These are phyloP conservation scores for Chelonus insularis DNA, from an alignment of 1,140 invertebrate genomes.

Conservation along the genomic window DNA sequence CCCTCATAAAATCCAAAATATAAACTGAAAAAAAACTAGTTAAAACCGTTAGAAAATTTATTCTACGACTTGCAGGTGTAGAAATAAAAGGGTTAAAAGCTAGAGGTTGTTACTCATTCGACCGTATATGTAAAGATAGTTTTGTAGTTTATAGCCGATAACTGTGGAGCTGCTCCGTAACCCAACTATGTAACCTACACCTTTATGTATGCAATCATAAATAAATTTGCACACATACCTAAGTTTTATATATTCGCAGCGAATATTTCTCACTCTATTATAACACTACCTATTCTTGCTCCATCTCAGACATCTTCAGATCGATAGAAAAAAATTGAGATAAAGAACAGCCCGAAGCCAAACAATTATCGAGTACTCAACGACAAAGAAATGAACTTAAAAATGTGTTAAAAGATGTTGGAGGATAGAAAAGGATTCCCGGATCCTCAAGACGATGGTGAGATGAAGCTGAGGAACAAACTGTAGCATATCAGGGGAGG, in stretches of 20 bases:
- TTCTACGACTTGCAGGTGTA: slow-evolving; percentile 41
- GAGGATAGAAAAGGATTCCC: slow-evolving; percentile 18
- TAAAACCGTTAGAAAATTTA: slow-evolving; percentile 49
- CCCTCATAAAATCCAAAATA: neutral
- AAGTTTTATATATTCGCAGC: slow-evolving; percentile 20
- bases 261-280: neutral
- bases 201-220: slow-evolving; percentile 21
- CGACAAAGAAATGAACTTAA: neutral
- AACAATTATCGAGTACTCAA: no score
- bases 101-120: slow-evolving; percentile 13
- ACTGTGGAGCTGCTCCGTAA: slow-evolving; percentile 36
- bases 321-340: no score
- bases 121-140: slow-evolving; percentile 42
- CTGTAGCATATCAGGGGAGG: slow-evolving; percentile 18
- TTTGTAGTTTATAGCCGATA: slow-evolving; percentile 57
- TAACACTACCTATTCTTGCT: neutral
- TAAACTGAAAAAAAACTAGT: neutral
- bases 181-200: slow-evolving; percentile 30
- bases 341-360: no score
- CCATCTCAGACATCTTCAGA: neutral
- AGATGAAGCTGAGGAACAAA: slow-evolving; percentile 15
- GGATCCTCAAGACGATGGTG: slow-evolving; percentile 11
- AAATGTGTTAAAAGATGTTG: slow-evolving; percentile 10
- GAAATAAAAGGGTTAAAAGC: slow-evolving; percentile 27
- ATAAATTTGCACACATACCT: slow-evolving; percentile 29